phyloP scores from a whole-genome alignment of 2,113 vertebrate genomes.

The Callaeas wilsoni region DNA sequence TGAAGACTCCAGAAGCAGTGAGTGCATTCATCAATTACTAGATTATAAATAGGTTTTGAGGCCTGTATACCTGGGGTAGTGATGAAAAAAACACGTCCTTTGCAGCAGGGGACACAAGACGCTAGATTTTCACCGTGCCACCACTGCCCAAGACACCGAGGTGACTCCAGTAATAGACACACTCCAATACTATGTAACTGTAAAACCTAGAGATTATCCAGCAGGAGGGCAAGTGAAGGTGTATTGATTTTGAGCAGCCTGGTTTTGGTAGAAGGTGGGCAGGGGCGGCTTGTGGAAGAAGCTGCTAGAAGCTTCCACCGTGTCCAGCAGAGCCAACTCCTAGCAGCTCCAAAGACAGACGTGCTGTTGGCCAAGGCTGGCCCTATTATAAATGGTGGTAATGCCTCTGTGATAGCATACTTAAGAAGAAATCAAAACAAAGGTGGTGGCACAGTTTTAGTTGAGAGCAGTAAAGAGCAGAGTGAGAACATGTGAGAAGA shows the following conservation, averaged over 20 bases:
- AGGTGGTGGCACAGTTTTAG: background rate
- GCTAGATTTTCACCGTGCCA: background rate
- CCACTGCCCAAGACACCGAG: accelerated
- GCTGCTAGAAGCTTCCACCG: background rate
- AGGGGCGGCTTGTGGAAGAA: background rate
- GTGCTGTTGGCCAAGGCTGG: background rate
- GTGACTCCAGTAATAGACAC: background rate
- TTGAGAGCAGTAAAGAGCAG: background rate
- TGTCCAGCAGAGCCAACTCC: accelerated
- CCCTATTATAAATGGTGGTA: accelerated
- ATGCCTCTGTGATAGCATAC: no score
- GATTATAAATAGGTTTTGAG: background rate
- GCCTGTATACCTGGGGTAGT: accelerated
- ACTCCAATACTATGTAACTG: background rate
- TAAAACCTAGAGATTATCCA: background rate
- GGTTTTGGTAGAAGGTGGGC: background rate
- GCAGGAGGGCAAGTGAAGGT: background rate
- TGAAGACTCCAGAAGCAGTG: background rate
- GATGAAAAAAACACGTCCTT: background rate
- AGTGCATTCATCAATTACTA: background rate
- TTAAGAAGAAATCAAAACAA: background rate
- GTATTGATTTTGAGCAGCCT: background rate
- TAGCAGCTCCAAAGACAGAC: background rate
- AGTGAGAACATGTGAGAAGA: background rate
- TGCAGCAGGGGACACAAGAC: background rate